Evolutionary conservation across 2,888 invertebrate species (phyloP), one percentile per base, ranked within the genome.

Genomic region (Drepana falcataria): DNA sequence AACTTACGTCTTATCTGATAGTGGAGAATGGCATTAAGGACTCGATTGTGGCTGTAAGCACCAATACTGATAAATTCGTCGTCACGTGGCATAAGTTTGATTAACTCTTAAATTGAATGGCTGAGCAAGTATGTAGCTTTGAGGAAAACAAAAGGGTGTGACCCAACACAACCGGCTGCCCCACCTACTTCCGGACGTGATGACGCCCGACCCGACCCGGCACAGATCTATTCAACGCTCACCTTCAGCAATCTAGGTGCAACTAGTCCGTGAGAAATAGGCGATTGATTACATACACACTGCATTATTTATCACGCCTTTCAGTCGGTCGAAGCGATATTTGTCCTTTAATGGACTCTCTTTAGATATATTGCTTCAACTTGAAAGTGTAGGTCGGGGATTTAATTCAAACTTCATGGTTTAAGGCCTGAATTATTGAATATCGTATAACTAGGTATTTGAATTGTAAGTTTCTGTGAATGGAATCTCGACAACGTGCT

Each of bases 261-360:
- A 85, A 82, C 82, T 79, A 75, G 77, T 71, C 80, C 86, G 83
- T 85, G 85, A 86, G 85, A 87, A 86, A 83, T 79, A 79, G 69
- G 71, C 71, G 71, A 79, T 76, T 73, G 71, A 71, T 73, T 71
- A 68, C 68, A 56, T 58, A 72, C 58, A 55, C 53, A 54, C 63
- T 61, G 58, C 60, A 59, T 58, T 58, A 35, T 49, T 61, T 61
- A 48, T 48, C 48, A 53, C 60, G 4, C 5, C 37, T 37, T 37
- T 37, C 37, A 64, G 68, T 71, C 63, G 55, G 66, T 68, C 66
- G 21, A 21, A 63, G 56, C 65, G 67, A 57, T 59, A 60, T 53
- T 63, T 65, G 68, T 60, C 62, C 58, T 56, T 54, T 59, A 5
- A 37, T 37, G 37, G 37, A 5, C 3, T 4, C 37, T 37, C 5